Evolutionary conservation across 2,888 invertebrate genomes (phyloP), one percentile per base, ranked within the genome.

Genomic region (Tachina fera): DNA sequence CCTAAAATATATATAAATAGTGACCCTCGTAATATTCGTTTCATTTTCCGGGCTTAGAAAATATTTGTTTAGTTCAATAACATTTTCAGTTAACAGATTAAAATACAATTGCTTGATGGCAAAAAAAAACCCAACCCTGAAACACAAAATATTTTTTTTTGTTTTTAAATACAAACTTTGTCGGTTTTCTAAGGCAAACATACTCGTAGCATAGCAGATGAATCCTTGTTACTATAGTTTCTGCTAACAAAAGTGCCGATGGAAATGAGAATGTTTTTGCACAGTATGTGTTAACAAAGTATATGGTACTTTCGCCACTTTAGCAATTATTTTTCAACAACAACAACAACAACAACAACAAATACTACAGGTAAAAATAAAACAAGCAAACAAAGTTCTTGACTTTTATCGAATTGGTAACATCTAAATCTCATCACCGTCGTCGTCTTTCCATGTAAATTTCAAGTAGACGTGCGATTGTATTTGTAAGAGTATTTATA

Each of bases 221-320:
- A 9, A 31, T 31, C 31, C 6, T 31, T 31, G 31, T 31, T 31
- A 31, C 31, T 31, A 31, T 31, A 31, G 31, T 31, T 31, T 31
- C 31, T 41, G 39, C 41, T 41, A 13, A n/a, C 9, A 9, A 43
- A 13, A 8, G 13, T 22, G 11, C 19, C 10, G 45, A 19, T 61
- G 41, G 1, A 10, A 61, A 43, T 6, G 47, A 45, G 10, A 53
- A 39, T 61, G 39, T 61, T n/a, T n/a, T 47, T 43, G n/a, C 8
- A 13, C 39, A n/a, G 16, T 51, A 56, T 63, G 6, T 70, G 51
- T 74, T 67, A 72, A 65, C 71, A 58, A 79, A 63, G 19, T 51
- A 9, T 13, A 22, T 43, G 47, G 56, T 56, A 56, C 39, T n/a
- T 58, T 39, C n/a, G 58, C 53, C 41, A 47, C 65, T 43, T 58